Evolutionary conservation across 1,140 invertebrate species (phyloP).

Genomic region (Belonocnema kinseyi): DNA sequence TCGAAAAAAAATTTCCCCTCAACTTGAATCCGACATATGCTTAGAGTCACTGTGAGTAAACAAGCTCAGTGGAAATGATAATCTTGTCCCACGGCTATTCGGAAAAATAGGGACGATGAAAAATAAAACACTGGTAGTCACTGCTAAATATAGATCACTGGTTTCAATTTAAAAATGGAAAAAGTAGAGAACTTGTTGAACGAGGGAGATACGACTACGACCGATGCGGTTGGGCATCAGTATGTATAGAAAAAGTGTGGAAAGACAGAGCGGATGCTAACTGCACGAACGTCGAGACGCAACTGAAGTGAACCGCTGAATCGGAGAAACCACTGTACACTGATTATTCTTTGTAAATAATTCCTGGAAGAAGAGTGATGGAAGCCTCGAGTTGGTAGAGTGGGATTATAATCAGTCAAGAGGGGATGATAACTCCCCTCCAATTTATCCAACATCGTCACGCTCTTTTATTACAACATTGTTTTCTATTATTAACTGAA

Average conservation of each 20-base stretch:
- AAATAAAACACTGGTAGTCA: slow-evolving; percentile 35
- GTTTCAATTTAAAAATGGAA: slow-evolving; percentile 16
- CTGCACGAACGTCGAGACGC: slow-evolving; percentile 8
- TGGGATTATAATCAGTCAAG: slow-evolving; percentile 3
- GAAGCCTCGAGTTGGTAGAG: not conserved
- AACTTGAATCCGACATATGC: not conserved
- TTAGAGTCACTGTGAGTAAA: not conserved
- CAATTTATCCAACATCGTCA: too few species aligned
- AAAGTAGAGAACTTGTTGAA: slow-evolving; percentile 1
- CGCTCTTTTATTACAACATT: too few species aligned
- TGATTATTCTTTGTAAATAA: slow-evolving; percentile 26
- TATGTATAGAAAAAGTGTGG: not conserved
- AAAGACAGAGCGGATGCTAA: not conserved
- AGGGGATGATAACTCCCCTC: not conserved
- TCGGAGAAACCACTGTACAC: slow-evolving; percentile 19
- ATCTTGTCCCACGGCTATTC: slow-evolving; percentile 5
- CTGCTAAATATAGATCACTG: slow-evolving; percentile 46
- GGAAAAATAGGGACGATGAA: not conserved
- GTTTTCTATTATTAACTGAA: too few species aligned
- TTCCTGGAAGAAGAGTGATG: slow-evolving; percentile 3
- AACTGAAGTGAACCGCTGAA: not conserved
- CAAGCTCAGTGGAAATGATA: not conserved
- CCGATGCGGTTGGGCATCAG: not conserved
- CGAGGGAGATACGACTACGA: not conserved
- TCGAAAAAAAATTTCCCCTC: too few species aligned